Base-by-base conservation (phyloP, 2,113 vertebrate species). In the Bufo bufo region DNA sequence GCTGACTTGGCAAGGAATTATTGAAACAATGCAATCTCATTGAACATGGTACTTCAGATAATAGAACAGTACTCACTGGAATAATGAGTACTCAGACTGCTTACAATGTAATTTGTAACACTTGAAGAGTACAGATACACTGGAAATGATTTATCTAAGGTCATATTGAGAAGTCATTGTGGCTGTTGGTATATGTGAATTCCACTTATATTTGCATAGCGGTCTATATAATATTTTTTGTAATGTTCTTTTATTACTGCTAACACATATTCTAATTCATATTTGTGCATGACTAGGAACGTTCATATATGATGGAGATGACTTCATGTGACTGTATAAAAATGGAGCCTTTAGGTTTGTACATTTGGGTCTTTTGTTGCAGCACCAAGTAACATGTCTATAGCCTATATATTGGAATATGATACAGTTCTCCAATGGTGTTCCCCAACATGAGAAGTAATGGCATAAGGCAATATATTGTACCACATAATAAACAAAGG, bases 31-130 rank as follows among this genome's bases (percentile, higher is more conserved):
- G 80, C 80, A 82, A 82, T 82, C 80, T 66, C 80, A 66, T 66
- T 82, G 80, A 49, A 82, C 80, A 66, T 66, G 20, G 81, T 83
- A 50, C 81, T 83, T 69, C 81, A 83, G 81, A 69, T 69, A 83
- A 83, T 83, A 69, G 81, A 83, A 83, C 81, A 69, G 65, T 83
- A 66, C 81, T 83, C 45, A 66, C 56, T 59, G 49, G 65, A 83
- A 83, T 83, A 83, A 83, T 83, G 81, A 83, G 81, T 69, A 83
- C 81, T 69, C 61, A 69, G 63, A n/a, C 81, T 83, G 81, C 81
- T 83, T 83, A 69, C 81, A 83, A 50, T 82, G 59, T 82, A 47
- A 83, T 83, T 83, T 83, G 63, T 83, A 50, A 65, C 61, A 66
- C 61, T 69, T 23, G 81, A 83, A 69, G 10, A 83, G 65, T 52